Conservation (phyloP, 2,888 invertebrate species). For the Zaprionus bogoriensis region DNA sequence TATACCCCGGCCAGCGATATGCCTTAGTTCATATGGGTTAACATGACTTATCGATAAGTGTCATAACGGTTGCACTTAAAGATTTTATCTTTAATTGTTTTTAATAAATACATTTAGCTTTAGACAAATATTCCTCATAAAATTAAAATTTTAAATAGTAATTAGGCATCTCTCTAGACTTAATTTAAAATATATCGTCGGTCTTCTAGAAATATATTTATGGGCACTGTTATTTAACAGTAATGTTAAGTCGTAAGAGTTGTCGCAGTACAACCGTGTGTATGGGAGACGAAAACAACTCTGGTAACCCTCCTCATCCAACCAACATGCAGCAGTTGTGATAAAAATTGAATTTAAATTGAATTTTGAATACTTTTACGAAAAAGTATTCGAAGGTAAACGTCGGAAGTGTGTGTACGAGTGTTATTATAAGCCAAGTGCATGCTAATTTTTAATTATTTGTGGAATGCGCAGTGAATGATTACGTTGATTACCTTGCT, state of each 20-base stretch:
- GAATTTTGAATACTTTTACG: slow-evolving; percentile 54
- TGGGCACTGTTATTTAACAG: slow-evolving; percentile 17
- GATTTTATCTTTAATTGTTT: no score
- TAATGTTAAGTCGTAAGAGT: slow-evolving; percentile 1
- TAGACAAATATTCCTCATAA: no score
- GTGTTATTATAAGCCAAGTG: slow-evolving; percentile 2
- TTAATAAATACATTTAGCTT: neutral
- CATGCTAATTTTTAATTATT: slow-evolving; percentile 6
- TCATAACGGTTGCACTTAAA: neutral
- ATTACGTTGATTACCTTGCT: slow-evolving; percentile 16
- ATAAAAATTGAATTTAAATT: slow-evolving; percentile 64
- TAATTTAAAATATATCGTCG: neutral
- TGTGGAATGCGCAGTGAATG: slow-evolving; percentile 1
- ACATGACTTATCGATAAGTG: neutral
- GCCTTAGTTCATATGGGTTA: neutral
- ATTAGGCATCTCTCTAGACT: neutral
- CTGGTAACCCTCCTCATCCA: slow-evolving; percentile 45
- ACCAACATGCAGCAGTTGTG: slow-evolving; percentile 62
- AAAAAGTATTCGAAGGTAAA: slow-evolving; percentile 16
- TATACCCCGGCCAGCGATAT: neutral
- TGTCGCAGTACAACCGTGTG: slow-evolving; percentile 40
- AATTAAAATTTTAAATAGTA: neutral
- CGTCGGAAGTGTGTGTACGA: neutral
- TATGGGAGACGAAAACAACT: slow-evolving; percentile 43
- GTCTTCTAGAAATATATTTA: neutral